Base-by-base conservation (phyloP, 2,113 vertebrate species). In the Elachura formosa region DNA sequence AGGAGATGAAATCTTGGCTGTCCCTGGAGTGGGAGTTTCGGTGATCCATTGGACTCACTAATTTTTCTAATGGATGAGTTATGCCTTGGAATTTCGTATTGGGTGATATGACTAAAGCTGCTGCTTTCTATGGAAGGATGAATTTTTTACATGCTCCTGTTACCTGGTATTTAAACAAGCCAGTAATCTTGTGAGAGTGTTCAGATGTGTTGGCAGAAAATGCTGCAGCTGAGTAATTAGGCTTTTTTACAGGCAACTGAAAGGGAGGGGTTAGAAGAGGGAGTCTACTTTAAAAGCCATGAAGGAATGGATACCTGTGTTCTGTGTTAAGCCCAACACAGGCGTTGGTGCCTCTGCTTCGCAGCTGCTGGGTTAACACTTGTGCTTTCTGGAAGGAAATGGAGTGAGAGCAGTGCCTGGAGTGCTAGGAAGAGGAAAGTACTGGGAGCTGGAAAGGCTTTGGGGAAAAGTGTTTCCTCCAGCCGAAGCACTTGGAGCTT, bases 401-500 rank as follows among this genome's bases (percentile, higher is more conserved):
- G 18, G 34, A 28, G 36, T 46, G 33, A 38, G 4, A 7, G 33
- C 18, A 31, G 33, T 19, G 38, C 52, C 52, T 36, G 9, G 15
- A 62, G 38, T 0, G 3, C 58, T 5, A 34, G 45, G 25, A 46
- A 20, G 14, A 41, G 52, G 24, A 10, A 43, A 66, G 15, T 22
- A 12, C 3, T 43, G 55, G 8, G 5, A n/a, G 23, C 2, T 14
- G 28, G 14, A 3, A 58, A 11, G 24, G 12, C 46, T 62, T 48
- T 8, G 12, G 36, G 51, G 12, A 43, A 1, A 36, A 40, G 29
- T 1, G 6, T 63, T 54, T 67, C 33, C 41, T 72, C 0, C 23
- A 31, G 67, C 38, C 18, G 12, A 21, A 71, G 6, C 26, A 11
- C 15, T 33, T 1, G 0, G 7, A 10, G 0, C 5, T 52, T 18